Percentiles rank a stretch among this genome's conserved stretches.
phyloP scores from a whole-genome alignment of 2,797 vertebrate genomes.

The Catostomus latipinnis region DNA sequence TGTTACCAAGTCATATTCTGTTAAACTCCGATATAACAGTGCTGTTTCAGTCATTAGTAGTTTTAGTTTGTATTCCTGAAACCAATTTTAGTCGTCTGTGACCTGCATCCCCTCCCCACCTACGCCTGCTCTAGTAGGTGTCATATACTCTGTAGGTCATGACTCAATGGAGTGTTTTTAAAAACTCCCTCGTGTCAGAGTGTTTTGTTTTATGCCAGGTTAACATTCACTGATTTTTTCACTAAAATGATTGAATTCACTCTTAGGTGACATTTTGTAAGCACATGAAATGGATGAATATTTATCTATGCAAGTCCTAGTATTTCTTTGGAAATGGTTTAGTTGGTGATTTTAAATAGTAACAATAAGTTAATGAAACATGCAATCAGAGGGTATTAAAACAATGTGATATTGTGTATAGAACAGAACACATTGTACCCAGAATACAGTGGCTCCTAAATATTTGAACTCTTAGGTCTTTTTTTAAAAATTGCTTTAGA shows the following conservation, averaged over 20 bases:
- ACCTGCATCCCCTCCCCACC: constrained; percentile 7
- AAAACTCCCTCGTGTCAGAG: constrained; percentile 47
- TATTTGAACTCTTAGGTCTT: no score
- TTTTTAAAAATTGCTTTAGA: no score
- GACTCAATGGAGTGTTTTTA: constrained; percentile 58
- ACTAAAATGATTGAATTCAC: constrained; percentile 17
- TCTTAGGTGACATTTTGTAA: constrained; percentile 14
- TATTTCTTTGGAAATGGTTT: constrained; percentile 15
- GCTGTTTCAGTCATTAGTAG: constrained; percentile 12
- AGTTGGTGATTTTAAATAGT: neutral
- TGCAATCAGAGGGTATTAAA: no score
- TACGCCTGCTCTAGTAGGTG: neutral
- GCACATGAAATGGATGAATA: neutral
- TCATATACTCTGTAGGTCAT: constrained; percentile 12
- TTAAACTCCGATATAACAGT: neutral
- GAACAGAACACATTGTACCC: no score
- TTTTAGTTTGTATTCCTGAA: neutral
- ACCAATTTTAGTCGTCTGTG: neutral
- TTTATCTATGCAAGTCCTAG: neutral
- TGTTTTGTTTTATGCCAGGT: constrained; percentile 26
- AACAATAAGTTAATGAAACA: no score
- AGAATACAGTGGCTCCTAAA: no score
- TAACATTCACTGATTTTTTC: constrained; percentile 3
- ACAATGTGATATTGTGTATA: no score
- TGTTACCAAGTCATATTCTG: neutral